Conservation (phyloP, 1,140 invertebrate genomes). For the Zeugodacus cucurbitae region DNA sequence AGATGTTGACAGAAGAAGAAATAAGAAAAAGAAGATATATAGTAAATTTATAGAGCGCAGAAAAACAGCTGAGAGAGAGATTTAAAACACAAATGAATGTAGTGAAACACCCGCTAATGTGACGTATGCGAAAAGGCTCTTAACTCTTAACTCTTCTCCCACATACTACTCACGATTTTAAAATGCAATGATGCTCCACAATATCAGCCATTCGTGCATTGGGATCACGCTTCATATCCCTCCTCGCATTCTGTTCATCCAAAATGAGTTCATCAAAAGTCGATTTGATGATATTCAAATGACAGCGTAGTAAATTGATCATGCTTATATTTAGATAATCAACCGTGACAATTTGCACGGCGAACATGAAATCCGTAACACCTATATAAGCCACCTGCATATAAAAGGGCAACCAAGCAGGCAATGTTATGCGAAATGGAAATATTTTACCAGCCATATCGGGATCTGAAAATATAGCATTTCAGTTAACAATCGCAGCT, state of each 20-base stretch:
- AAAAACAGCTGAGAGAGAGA: too few species aligned
- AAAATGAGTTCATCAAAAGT: slow-evolving; percentile 50
- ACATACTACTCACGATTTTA: slow-evolving; percentile 49
- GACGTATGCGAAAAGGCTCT: neutral
- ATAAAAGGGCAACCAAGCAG: slow-evolving; percentile 41
- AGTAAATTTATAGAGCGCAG: neutral
- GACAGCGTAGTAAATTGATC: slow-evolving; percentile 57
- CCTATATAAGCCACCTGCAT: slow-evolving; percentile 53
- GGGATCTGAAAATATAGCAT: slow-evolving; percentile 46
- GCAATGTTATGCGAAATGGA: slow-evolving; percentile 52
- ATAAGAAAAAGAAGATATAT: neutral
- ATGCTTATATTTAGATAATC: slow-evolving; percentile 55
- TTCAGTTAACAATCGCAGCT: too few species aligned
- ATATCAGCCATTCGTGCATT: slow-evolving; percentile 47
- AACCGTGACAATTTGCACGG: slow-evolving; percentile 49
- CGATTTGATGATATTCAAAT: slow-evolving; percentile 54
- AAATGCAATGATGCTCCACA: slow-evolving; percentile 52
- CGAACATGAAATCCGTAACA: slow-evolving; percentile 46
- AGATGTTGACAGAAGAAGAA: neutral
- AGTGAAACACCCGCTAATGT: too few species aligned
- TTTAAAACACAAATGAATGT: too few species aligned
- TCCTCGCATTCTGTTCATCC: neutral
- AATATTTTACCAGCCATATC: slow-evolving; percentile 52
- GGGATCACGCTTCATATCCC: neutral
- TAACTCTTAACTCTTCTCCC: neutral